Evolutionary conservation across 2,797 vertebrate genomes (phyloP).

Genomic region (Adelosebastes latens): DNA sequence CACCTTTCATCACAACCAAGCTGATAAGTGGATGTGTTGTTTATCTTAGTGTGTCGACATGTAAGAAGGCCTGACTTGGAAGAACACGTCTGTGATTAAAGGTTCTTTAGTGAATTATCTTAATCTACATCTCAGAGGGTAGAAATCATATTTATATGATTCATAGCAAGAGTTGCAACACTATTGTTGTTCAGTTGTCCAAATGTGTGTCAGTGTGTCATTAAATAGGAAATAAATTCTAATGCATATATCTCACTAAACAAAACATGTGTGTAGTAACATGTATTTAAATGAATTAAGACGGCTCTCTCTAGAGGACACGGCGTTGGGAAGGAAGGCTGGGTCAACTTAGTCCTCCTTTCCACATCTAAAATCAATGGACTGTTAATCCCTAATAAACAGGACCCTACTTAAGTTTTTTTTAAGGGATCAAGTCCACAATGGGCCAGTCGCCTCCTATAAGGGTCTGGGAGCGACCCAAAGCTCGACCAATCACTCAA

Average conservation of each 20-base stretch:
- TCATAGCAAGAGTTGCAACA: background rate
- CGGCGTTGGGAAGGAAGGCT: too few species aligned
- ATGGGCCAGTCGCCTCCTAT: too few species aligned
- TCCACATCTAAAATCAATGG: too few species aligned
- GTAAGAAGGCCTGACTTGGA: background rate
- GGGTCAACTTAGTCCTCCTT: too few species aligned
- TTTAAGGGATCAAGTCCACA: too few species aligned
- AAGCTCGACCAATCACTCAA: too few species aligned
- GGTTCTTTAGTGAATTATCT: background rate
- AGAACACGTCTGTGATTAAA: background rate
- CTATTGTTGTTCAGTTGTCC: background rate
- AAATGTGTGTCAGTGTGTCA: background rate
- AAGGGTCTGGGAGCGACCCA: too few species aligned
- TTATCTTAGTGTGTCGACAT: background rate
- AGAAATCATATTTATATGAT: background rate
- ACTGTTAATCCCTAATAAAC: too few species aligned
- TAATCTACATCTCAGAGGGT: background rate
- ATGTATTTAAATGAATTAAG: background rate
- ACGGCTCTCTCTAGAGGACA: too few species aligned
- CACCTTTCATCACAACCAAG: conserved; percentile 15
- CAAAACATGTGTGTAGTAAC: background rate
- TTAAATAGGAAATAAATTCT: background rate
- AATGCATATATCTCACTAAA: background rate
- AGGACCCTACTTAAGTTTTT: too few species aligned
- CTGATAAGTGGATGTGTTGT: conserved; percentile 1